Base-by-base conservation (phyloP, 2,888 invertebrate genomes). In the Leucoma salicis region DNA sequence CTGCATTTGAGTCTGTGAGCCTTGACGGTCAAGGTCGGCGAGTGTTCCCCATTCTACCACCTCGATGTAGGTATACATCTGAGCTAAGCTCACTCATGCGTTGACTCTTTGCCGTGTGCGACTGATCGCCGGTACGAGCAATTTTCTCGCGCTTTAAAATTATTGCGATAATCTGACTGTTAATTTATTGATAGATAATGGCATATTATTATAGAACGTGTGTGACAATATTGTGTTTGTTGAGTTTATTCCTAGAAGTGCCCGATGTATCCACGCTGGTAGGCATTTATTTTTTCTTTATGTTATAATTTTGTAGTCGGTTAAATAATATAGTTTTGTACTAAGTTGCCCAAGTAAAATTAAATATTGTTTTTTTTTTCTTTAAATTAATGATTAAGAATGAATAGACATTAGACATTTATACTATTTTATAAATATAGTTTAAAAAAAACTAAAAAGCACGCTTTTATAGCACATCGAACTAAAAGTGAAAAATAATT, bases 21-120 rank as follows among this genome's bases (percentile, higher is more conserved):
- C 70, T 76, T 74, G 73, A 62, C 66, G 70, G 77, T 72, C 83
- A 86, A 87, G 87, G 85, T 63, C 77, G 53, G 21, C 21, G 21
- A 65, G 64, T 69, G 70, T 66, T 68, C 72, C 74, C 64, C 66
- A 66, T 67, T 61, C 54, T 63, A 66, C 61, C 53, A 62, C 60
- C 57, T 54, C 34, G 42, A 43, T 43, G 38, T 39, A n/a, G n/a
- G 48, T 49, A 51, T 55, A 32, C 18, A 21, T 31, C 18, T n/a
- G n/a, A n/a, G n/a, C n/a, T n/a, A n/a, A 44, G 35, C 14, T 35
- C 44, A 54, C 54, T 61, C 39, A 42, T 39, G 45, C 52, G 53
- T 44, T 49, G 47, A 46, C 51, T 60, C 49, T 53, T 57, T 47
- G 43, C 46, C 33, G 37, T 47, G 50, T 49, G 47, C 46, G 37